Evolutionary conservation across 2,113 vertebrate genomes (phyloP).

Genomic region (Siphamia tubifer): DNA sequence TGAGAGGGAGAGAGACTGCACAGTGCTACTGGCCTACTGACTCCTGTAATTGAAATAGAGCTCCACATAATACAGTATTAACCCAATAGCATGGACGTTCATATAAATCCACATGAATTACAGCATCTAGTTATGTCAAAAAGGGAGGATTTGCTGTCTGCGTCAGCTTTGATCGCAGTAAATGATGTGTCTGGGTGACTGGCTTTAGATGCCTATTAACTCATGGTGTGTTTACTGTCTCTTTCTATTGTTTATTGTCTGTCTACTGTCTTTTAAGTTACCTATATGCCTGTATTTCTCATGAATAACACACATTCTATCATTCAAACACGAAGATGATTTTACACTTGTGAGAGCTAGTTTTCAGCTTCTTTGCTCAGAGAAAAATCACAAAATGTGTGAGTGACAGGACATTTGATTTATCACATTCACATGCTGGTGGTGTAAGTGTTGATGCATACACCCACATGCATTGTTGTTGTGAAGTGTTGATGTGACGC

Average conservation of each 20-base stretch:
- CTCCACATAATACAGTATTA: slow-evolving; percentile 74
- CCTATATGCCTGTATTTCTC: background rate
- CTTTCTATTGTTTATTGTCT: background rate
- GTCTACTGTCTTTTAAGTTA: slow-evolving; percentile 9
- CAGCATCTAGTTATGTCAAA: slow-evolving; percentile 27
- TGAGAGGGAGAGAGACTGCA: slow-evolving; percentile 37
- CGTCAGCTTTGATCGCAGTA: background rate
- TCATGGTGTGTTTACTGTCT: slow-evolving; percentile 2
- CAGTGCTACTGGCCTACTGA: slow-evolving; percentile 52
- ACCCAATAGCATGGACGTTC: slow-evolving; percentile 54
- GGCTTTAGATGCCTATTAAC: background rate
- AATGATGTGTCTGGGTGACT: background rate
- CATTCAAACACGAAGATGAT: background rate
- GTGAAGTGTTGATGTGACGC: slow-evolving; percentile 15
- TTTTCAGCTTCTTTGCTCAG: background rate
- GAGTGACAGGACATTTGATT: slow-evolving; percentile 22
- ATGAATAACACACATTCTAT: background rate
- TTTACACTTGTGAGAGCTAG: background rate
- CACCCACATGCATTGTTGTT: slow-evolving; percentile 40
- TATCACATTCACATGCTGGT: slow-evolving; percentile 13
- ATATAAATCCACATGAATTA: slow-evolving; percentile 42
- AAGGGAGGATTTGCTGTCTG: slow-evolving; percentile 28
- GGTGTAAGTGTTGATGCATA: slow-evolving; percentile 21
- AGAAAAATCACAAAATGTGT: background rate
- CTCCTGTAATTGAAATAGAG: slow-evolving; percentile 58